Evolutionary conservation across 1,140 invertebrate species (phyloP).

Genomic region (Watersipora subatra): DNA sequence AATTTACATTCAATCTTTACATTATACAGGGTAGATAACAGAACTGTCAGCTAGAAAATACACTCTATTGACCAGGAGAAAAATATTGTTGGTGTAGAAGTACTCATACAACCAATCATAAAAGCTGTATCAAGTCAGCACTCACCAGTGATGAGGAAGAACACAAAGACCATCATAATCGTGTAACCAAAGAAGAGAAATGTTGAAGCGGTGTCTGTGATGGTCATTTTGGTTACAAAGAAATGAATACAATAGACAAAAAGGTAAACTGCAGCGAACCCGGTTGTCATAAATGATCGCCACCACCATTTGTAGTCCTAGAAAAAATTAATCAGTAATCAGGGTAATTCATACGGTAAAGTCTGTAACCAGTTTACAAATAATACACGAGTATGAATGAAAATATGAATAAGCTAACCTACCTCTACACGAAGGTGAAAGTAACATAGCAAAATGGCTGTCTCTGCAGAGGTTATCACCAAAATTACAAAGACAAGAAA

Average conservation of each 20-base stretch:
- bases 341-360: too few relatives aligned
- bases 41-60: too few relatives aligned
- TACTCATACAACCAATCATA: too few relatives aligned
- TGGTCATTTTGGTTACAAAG: conserved; percentile 86
- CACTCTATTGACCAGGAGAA: too few relatives aligned
- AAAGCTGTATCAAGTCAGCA: too few relatives aligned
- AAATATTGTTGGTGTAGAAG: too few relatives aligned
- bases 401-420: too few relatives aligned
- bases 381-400: too few relatives aligned
- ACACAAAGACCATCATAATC: conserved; percentile 90
- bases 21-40: too few relatives aligned
- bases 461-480: conserved; percentile 94
- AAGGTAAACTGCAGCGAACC: conserved; percentile 93
- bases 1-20: too few relatives aligned
- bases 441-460: conserved; percentile 91
- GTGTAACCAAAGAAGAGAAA: conserved; percentile 98
- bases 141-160: conserved; percentile 87
- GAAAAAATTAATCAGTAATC: too few relatives aligned
- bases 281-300: conserved; percentile 84
- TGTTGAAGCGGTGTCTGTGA: conserved; percentile 78
- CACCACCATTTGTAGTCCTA: conserved; percentile 85
- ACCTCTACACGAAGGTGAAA: conserved; percentile 98
- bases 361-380: too few relatives aligned
- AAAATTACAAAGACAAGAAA: conserved; percentile 94
- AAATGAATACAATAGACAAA: conserved; percentile 96